A percentile compares a stretch with the other conserved stretches of the same genome.
Conservation (phyloP, 2,888 invertebrate species). For the Agrilus cyanescens region DNA sequence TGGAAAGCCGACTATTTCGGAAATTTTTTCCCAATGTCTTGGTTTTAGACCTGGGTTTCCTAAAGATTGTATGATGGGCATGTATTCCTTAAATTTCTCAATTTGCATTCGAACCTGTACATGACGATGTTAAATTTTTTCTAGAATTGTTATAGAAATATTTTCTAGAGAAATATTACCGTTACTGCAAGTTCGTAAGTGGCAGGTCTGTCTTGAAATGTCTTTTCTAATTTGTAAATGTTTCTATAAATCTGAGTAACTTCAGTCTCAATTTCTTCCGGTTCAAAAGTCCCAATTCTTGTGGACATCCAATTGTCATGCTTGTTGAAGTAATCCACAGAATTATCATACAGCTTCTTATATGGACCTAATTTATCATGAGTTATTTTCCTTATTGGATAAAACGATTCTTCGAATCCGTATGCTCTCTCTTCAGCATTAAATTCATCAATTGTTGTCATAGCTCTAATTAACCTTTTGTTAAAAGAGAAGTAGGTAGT, state of each 20-base stretch:
- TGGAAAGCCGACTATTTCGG: constrained; percentile 89
- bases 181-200: constrained; percentile 59
- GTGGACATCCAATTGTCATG: constrained; percentile 76
- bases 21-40: constrained; percentile 89
- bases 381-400: constrained; percentile 69
- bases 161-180: constrained; percentile 29
- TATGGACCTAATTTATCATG: constrained; percentile 75
- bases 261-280: constrained; percentile 78
- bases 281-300: constrained; percentile 72
- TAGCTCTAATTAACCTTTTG: constrained; percentile 53
- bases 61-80: constrained; percentile 85
- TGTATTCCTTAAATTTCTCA: constrained; percentile 75
- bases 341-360: constrained; percentile 80
- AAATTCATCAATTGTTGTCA: constrained; percentile 72
- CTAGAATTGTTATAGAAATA: background rate
- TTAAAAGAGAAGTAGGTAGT: background rate
- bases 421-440: constrained; percentile 86
- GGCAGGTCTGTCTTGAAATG: constrained; percentile 64
- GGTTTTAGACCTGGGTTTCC: constrained; percentile 91
- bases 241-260: constrained; percentile 57
- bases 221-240: constrained; percentile 80
- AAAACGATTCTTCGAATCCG: constrained; percentile 78
- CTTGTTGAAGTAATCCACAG: constrained; percentile 73
- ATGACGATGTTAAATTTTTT: background rate
- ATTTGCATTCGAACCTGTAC: constrained; percentile 49